Percentiles rank a stretch among this genome's conserved stretches.
Conservation (phyloP, 2,797 vertebrate genomes). For the Phrynocephalus vlangalii region DNA sequence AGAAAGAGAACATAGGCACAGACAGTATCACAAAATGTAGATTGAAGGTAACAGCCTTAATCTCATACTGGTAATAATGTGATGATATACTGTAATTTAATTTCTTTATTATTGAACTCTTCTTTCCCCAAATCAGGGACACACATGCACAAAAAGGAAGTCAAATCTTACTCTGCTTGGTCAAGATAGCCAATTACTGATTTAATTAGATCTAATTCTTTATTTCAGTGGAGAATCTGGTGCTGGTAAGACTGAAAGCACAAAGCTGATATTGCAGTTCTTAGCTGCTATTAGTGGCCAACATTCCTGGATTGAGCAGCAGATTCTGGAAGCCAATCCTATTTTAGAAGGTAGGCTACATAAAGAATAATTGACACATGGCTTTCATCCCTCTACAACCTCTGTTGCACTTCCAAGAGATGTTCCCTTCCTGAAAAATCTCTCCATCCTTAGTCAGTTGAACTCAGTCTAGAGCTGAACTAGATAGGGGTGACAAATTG, state of each 20-base stretch:
- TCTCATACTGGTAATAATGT: background rate
- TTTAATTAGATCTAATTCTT: conserved; percentile 35
- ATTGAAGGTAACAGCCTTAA: background rate
- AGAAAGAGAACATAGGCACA: background rate
- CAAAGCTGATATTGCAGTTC: conserved; percentile 94
- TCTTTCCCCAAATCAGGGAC: conserved; percentile 1
- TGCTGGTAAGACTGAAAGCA: conserved; percentile 96
- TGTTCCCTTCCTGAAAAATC: background rate
- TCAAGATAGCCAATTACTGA: conserved; percentile 19
- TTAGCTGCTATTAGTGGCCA: conserved; percentile 93
- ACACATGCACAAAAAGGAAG: background rate
- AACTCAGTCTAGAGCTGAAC: no score
- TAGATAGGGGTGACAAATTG: background rate
- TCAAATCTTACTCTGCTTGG: conserved; percentile 3
- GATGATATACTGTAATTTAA: background rate
- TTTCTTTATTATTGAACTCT: background rate
- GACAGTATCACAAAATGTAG: background rate
- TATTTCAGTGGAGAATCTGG: conserved; percentile 92
- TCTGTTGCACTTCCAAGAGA: background rate
- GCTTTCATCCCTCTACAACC: background rate
- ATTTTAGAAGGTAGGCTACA: conserved; percentile 91
- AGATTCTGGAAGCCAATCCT: conserved; percentile 95
- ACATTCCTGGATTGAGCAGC: conserved; percentile 96
- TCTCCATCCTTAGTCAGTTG: no score
- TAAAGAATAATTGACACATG: background rate